Evolutionary conservation across 2,888 invertebrate genomes (phyloP), one percentile per base, ranked within the genome.

Genomic region (Aromia moschata): DNA sequence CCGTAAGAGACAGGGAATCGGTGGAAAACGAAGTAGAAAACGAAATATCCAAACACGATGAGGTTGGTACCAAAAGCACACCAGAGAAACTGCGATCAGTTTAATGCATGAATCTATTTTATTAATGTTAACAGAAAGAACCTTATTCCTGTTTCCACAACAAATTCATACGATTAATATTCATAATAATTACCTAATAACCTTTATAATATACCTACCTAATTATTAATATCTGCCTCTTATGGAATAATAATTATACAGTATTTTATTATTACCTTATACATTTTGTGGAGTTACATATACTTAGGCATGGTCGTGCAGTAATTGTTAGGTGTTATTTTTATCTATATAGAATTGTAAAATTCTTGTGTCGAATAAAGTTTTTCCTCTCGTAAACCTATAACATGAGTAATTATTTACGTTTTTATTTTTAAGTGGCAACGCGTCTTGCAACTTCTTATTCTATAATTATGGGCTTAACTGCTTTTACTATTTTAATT

Each of bases 51-150:
- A 74, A 75, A 53, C 71, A 68, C 20, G 70, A 64, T 62, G 75
- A 79, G 78, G 78, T 79, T 77, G 75, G 78, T 77, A 69, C 58
- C 44, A 58, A 61, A 53, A 67, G 61, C 45, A 67, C 63, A 9
- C 77, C 79, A 36, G 75, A 77, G 71, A 79, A 78, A 71, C 69
- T 77, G 54, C 63, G 56, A 57, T 64, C 63, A 11, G 60, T 58
- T 52, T 64, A 60, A 61, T 54, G 55, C 56, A 60, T 55, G 54
- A 16, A 9, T n/a, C 16, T 16, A 11, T n/a, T 40, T 14, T 46
- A 18, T 30, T 25, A 37, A 11, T 33, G 41, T 18, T 16, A 49
- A 41, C 36, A n/a, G n/a, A n/a, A n/a, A 52, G 31, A 45, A 45
- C 15, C 15, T 20, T 15, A 11, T 36, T 11, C 25, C 31, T 25